These are phyloP conservation scores for Acropternis orthonyx DNA, from an alignment of 2,797 vertebrate species.

Conservation along the genomic window DNA sequence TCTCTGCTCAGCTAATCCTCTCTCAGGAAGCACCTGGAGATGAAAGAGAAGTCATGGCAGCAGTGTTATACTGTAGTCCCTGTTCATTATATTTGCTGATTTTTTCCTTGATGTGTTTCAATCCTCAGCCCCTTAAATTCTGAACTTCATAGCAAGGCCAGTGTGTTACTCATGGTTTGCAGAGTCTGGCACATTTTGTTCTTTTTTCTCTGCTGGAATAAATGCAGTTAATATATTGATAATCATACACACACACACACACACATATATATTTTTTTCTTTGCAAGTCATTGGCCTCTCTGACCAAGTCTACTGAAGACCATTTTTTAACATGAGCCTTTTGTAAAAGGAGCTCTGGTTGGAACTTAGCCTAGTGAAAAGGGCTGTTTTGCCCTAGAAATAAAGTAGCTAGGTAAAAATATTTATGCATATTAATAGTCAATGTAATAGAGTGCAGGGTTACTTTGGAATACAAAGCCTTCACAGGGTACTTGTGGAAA, in stretches of 20 bases:
- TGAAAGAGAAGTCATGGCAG: not conserved
- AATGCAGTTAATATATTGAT: not conserved
- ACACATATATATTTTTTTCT: fast-evolving
- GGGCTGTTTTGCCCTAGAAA: not conserved
- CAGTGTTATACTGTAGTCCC: not conserved
- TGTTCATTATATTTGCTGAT: not conserved
- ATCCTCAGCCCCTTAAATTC: not conserved
- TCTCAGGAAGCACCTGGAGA: not conserved
- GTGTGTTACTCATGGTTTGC: not conserved
- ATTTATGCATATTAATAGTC: not conserved
- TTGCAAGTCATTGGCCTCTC: not conserved
- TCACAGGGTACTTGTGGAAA: not conserved
- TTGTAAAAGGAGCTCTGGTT: not conserved
- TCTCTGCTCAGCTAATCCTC: not conserved
- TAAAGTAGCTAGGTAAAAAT: not conserved
- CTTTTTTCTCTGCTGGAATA: not conserved
- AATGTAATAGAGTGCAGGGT: not conserved
- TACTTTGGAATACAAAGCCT: not conserved
- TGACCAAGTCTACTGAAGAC: not conserved
- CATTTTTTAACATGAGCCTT: not conserved
- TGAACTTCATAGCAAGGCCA: not conserved
- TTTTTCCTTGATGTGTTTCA: not conserved
- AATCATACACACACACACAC: not conserved
- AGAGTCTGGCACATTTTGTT: not conserved
- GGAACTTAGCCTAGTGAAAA: not conserved